phyloP scores from a whole-genome alignment of 2,888 invertebrate species.

The Harpagoxenus sublaevis region DNA sequence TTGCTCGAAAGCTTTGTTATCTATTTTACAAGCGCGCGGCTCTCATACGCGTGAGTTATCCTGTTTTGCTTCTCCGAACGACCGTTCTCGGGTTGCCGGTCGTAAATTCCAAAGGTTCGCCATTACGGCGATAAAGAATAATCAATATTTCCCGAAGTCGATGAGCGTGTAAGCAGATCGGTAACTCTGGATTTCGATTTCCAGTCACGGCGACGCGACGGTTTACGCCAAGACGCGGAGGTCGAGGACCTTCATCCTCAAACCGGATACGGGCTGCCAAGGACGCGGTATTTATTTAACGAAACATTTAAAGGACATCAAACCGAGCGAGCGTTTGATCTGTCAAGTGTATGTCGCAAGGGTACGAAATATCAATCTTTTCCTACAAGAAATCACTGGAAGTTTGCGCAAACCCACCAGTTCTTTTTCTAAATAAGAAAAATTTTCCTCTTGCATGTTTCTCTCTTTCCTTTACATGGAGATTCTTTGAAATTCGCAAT shows the following conservation, averaged over 20 bases:
- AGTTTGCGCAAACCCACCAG: not conserved
- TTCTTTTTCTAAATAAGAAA: not conserved
- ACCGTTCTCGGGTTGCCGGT: slow-evolving; percentile 18
- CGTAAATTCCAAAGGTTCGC: slow-evolving; percentile 30
- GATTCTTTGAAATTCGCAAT: not conserved
- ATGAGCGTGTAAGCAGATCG: slow-evolving; percentile 14
- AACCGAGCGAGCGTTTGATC: slow-evolving; percentile 93
- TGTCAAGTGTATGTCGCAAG: slow-evolving; percentile 93
- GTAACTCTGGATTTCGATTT: slow-evolving; percentile 57
- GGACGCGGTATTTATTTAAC: slow-evolving; percentile 96
- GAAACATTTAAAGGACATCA: slow-evolving; percentile 93
- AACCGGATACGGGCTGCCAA: slow-evolving; percentile 96
- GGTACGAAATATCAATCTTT: slow-evolving; percentile 85
- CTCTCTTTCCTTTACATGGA: not conserved
- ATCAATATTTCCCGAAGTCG: slow-evolving; percentile 36
- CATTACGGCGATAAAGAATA: slow-evolving; percentile 45
- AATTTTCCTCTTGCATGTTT: not conserved
- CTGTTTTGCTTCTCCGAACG: slow-evolving; percentile 20
- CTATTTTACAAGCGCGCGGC: slow-evolving; percentile 16
- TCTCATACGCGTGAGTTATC: not conserved
- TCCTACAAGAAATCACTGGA: not conserved
- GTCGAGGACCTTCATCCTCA: slow-evolving; percentile 94
- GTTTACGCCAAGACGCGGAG: slow-evolving; percentile 91
- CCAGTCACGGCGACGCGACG: slow-evolving; percentile 91
- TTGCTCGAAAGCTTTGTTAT: slow-evolving; percentile 30